These are phyloP conservation scores for Drosophila kikkawai DNA, from an alignment of 1,140 invertebrate genomes.

Conservation along the genomic window DNA sequence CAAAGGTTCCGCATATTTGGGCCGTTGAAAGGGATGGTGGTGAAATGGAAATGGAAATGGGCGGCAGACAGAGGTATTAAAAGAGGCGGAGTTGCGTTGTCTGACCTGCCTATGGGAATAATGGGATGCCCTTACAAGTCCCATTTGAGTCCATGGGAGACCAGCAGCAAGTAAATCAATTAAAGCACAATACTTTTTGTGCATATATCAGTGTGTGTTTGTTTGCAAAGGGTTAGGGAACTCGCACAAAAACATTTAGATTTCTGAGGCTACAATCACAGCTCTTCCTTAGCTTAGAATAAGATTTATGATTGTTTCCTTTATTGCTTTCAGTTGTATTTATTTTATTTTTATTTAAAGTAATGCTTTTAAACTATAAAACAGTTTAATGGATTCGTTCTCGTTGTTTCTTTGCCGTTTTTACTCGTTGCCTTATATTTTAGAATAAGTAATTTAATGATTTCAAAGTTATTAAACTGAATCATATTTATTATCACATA, in stretches of 20 bases:
- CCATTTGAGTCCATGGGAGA: background rate
- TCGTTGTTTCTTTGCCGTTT: too few species aligned
- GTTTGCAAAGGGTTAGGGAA: background rate
- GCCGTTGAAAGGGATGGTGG: conserved; percentile 10
- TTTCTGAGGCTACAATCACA: background rate
- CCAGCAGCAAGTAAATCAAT: conserved; percentile 5
- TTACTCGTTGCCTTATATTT: too few species aligned
- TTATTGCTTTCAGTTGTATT: too few species aligned
- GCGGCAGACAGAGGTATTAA: background rate
- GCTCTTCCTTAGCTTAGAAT: background rate
- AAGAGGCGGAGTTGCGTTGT: background rate
- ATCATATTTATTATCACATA: too few species aligned
- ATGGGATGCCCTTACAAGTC: conserved; percentile 8
- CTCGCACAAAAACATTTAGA: background rate
- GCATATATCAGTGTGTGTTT: background rate
- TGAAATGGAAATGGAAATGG: conserved; percentile 22
- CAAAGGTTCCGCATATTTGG: conserved; percentile 31
- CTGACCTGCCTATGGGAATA: background rate
- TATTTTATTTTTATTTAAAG: too few species aligned
- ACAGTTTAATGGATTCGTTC: too few species aligned
- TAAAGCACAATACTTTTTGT: conserved; percentile 1
- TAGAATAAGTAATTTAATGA: too few species aligned
- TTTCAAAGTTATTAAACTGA: too few species aligned
- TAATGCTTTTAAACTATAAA: too few species aligned
- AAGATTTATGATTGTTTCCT: background rate